Percentiles rank a stretch among this genome's conserved stretches.
Evolutionary conservation across 2,113 vertebrate species (phyloP).

Genomic region (Halichoerus grypus): DNA sequence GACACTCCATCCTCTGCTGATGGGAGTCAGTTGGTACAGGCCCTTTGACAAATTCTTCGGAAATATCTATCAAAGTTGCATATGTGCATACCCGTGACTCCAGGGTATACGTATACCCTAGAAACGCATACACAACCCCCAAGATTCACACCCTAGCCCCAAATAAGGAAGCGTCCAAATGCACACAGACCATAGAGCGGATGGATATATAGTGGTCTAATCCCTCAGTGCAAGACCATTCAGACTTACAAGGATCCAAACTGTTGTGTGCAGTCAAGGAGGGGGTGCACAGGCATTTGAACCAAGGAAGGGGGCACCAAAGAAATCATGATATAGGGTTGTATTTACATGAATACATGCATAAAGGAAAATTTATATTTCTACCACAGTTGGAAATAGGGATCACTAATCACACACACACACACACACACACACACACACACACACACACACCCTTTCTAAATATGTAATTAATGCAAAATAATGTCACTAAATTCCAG

Average conservation of each 20-base stretch:
- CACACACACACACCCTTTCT: not conserved
- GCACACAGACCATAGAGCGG: rapidly evolving
- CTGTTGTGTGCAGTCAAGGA: not conserved
- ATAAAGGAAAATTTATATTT: not conserved
- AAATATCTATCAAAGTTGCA: no score
- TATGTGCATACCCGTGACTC: no score
- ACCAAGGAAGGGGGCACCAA: no score
- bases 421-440: not conserved
- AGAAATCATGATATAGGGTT: not conserved
- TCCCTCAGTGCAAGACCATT: rapidly evolving
- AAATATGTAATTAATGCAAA: not conserved
- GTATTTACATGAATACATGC: not conserved
- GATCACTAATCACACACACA: not conserved
- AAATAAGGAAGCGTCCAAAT: not conserved
- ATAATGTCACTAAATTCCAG: not conserved
- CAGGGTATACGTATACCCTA: rapidly evolving
- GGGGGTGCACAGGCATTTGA: not conserved
- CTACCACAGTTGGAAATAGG: not conserved
- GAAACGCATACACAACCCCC: no score
- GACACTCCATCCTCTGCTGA: not conserved
- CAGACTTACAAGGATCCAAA: not conserved
- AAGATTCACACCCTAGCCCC: not conserved
- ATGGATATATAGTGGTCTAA: not conserved
- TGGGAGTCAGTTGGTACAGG: not conserved
- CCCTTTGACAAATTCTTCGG: no score